These are phyloP conservation scores for Phalacrocorax aristotelis DNA, from an alignment of 2,113 vertebrate species.

Conservation along the genomic window DNA sequence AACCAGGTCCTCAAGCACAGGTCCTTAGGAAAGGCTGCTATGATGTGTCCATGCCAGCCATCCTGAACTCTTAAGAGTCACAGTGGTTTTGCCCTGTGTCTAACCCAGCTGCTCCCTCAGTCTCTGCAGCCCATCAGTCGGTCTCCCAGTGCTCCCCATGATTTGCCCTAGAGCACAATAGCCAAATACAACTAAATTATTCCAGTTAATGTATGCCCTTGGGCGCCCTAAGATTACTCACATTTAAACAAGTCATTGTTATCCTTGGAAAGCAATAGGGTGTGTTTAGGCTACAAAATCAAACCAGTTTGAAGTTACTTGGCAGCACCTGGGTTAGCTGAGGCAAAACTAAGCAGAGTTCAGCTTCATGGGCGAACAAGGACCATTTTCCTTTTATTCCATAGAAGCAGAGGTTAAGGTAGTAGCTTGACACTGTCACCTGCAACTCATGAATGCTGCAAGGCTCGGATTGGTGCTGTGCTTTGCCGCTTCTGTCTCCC, in stretches of 20 bases:
- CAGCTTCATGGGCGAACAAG: not conserved
- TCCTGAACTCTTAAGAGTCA: not conserved
- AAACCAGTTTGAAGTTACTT: not conserved
- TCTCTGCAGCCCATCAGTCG: not conserved
- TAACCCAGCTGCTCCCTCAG: not conserved
- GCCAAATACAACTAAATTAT: not conserved
- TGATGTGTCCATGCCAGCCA: no score
- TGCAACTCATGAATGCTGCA: not conserved
- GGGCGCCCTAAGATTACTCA: not conserved
- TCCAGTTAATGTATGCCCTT: not conserved
- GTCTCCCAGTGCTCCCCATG: not conserved
- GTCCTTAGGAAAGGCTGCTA: not conserved
- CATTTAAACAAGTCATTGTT: not conserved
- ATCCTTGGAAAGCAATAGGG: not conserved
- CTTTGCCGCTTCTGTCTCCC: not conserved
- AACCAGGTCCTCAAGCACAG: not conserved
- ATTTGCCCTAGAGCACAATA: not conserved
- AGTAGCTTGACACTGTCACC: not conserved
- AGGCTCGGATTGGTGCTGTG: not conserved
- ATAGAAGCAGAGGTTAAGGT: not conserved
- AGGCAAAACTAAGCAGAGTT: constrained; percentile 9
- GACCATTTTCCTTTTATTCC: not conserved
- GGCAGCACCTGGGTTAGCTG: constrained; percentile 12
- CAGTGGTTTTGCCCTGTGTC: not conserved
- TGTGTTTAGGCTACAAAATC: not conserved